Conservation (phyloP, 37 sponge, comb jelly and placozoan species). For the Chondrilla cf. caribensis region DNA sequence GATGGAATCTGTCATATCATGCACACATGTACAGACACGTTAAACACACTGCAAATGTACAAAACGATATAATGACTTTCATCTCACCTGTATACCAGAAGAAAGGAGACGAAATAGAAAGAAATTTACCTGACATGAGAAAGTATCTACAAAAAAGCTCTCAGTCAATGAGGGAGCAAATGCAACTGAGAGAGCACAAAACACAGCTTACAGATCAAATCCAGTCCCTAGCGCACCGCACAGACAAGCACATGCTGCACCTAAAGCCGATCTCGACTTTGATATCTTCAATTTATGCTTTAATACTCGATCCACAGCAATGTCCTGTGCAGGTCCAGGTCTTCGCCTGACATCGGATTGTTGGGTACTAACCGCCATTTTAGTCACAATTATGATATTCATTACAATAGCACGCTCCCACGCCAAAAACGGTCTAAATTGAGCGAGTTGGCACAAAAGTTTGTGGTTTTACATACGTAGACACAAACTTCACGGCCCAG, state of each 20-base stretch:
- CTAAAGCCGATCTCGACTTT: constrained; percentile 25
- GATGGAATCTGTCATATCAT: background rate
- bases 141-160: background rate
- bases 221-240: background rate
- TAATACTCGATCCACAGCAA: constrained; percentile 34
- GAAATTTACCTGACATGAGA: background rate
- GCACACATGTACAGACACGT: no score
- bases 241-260: constrained; percentile 2
- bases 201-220: constrained; percentile 34
- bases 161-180: background rate
- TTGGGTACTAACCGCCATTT: background rate
- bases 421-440: no score
- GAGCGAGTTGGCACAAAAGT: no score
- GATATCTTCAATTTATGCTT: constrained; percentile 9
- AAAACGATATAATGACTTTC: background rate
- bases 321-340: constrained; percentile 46
- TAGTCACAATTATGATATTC: background rate
- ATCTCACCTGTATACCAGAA: no score
- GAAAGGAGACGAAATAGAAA: background rate
- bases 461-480: no score
- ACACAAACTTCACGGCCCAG: no score
- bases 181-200: background rate
- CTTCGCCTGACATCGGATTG: background rate
- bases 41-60: no score
- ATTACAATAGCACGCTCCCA: background rate